phyloP scores from a whole-genome alignment of 2,797 vertebrate genomes.

The Semaprochilodus insignis region DNA sequence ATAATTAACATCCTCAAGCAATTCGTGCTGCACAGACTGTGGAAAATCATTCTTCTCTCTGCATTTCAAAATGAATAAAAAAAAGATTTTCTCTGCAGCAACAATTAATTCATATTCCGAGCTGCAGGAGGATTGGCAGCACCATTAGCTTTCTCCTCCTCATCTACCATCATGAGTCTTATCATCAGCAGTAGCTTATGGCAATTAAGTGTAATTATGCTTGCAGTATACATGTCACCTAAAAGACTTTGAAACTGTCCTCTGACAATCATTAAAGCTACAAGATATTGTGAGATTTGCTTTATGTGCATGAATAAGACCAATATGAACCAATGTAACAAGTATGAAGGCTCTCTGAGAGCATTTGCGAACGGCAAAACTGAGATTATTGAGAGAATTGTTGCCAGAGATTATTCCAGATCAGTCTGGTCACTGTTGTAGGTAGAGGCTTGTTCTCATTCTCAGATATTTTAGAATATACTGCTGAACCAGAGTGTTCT shows the following conservation, averaged over 20 bases:
- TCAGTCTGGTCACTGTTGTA: too few relatives aligned
- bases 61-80: conserved; percentile 25
- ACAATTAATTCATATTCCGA: conserved; percentile 12
- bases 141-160: not conserved
- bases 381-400: too few relatives aligned
- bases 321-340: conserved; percentile 20
- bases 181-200: not conserved
- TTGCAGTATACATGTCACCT: too few relatives aligned
- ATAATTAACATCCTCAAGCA: conserved; percentile 1
- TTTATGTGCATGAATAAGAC: conserved; percentile 32
- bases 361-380: too few relatives aligned
- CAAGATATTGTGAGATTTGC: conserved; percentile 31
- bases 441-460: too few relatives aligned
- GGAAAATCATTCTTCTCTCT: conserved; percentile 25
- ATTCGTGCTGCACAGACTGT: conserved; percentile 30
- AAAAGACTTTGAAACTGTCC: conserved; percentile 22
- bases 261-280: conserved; percentile 16
- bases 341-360: conserved; percentile 25
- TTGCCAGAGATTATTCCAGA: too few relatives aligned
- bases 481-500: too few relatives aligned
- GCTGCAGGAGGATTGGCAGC: not conserved
- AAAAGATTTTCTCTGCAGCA: conserved; percentile 23
- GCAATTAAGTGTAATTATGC: too few relatives aligned
- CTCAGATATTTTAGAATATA: too few relatives aligned
- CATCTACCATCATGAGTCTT: not conserved